A percentile compares a stretch with the other conserved stretches of the same genome.
phyloP scores from a whole-genome alignment of 2,888 invertebrate genomes.

The Andrena bicolor region DNA sequence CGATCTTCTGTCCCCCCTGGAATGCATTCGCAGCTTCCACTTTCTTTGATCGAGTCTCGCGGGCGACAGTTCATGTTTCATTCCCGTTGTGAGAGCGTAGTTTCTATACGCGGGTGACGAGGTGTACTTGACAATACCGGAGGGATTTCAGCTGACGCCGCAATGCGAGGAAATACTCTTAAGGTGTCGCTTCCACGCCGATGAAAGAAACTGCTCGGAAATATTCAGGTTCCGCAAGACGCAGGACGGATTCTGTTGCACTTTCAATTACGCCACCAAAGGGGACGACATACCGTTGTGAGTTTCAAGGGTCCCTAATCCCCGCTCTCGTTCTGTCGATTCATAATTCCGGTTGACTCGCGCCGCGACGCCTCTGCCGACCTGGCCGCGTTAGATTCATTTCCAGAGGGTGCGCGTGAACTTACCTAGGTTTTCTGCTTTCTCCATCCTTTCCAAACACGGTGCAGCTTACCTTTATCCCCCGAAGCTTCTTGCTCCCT shows the following conservation, averaged over 20 bases:
- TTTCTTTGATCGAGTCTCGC: no score
- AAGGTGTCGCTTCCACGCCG: conserved; percentile 86
- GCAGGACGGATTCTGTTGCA: conserved; percentile 87
- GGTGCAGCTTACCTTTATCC: not conserved
- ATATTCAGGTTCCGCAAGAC: conserved; percentile 86
- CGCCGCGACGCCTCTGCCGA: not conserved
- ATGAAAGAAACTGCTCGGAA: conserved; percentile 74
- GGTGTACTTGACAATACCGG: not conserved
- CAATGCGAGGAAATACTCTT: conserved; percentile 86
- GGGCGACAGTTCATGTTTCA: not conserved
- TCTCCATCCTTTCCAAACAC: not conserved
- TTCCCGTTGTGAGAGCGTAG: not conserved
- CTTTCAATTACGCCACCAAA: conserved; percentile 85
- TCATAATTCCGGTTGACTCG: not conserved
- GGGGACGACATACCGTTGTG: conserved; percentile 72
- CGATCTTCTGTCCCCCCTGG: no score
- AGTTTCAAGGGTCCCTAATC: conserved; percentile 39
- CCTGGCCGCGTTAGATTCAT: not conserved
- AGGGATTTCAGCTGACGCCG: conserved; percentile 83
- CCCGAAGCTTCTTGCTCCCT: not conserved
- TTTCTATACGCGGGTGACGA: conserved; percentile 70
- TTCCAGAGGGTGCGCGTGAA: not conserved
- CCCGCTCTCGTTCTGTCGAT: not conserved
- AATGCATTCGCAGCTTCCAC: no score
- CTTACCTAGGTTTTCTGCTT: not conserved